Evolutionary conservation across 1,140 invertebrate genomes (phyloP).

Genomic region (Magallana gigas): DNA sequence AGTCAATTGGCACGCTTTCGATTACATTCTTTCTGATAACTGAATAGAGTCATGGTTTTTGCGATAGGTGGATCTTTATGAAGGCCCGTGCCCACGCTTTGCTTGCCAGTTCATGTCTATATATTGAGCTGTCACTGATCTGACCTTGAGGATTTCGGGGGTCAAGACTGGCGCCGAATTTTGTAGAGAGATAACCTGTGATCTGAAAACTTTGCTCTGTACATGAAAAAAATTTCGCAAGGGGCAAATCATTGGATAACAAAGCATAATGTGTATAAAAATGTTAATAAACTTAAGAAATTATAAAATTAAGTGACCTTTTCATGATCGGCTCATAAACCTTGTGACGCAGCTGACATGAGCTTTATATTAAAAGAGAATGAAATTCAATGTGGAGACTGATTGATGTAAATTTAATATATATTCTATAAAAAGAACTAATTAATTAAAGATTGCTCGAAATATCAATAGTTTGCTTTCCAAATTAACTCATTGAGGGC

Average conservation of each 20-base stretch:
- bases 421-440: constrained; percentile 35
- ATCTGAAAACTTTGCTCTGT: too few relatives aligned
- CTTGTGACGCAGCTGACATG: neutral
- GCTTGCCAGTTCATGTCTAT: too few relatives aligned
- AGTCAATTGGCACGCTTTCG: constrained; percentile 1
- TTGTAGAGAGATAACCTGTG: too few relatives aligned
- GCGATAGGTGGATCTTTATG: too few relatives aligned
- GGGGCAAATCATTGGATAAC: too few relatives aligned
- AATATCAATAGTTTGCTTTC: constrained; percentile 38
- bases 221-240: too few relatives aligned
- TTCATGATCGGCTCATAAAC: neutral
- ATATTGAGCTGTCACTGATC: too few relatives aligned
- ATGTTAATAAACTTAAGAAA: constrained; percentile 10
- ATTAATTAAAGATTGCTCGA: constrained; percentile 20
- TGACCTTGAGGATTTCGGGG: too few relatives aligned
- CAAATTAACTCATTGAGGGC: constrained; percentile 23
- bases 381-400: constrained; percentile 6
- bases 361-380: neutral
- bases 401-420: constrained; percentile 32
- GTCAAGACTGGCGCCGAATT: too few relatives aligned
- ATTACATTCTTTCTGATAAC: neutral
- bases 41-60: too few relatives aligned
- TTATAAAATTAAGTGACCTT: neutral
- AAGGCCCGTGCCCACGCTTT: too few relatives aligned
- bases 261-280: neutral